Conservation (phyloP, 2,888 invertebrate species). For the Ornithoptera priamus region DNA sequence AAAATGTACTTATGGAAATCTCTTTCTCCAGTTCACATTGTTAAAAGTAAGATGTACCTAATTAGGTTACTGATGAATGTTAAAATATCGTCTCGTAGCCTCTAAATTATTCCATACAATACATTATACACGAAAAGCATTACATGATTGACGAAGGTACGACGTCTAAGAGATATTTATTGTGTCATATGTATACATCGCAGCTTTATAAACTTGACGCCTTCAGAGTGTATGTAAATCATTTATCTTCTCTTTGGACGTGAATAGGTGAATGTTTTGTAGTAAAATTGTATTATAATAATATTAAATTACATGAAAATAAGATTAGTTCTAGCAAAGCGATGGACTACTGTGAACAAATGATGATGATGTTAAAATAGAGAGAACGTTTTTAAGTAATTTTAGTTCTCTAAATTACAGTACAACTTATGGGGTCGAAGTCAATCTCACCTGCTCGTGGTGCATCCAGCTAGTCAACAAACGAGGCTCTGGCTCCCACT, state of each 20-base stretch:
- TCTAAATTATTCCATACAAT: constrained; percentile 7
- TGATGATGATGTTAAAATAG: too few relatives aligned
- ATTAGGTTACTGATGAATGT: not conserved
- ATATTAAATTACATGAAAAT: not conserved
- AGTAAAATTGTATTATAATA: not conserved
- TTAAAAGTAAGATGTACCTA: not conserved
- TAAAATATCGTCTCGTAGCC: constrained; percentile 2
- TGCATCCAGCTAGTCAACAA: too few relatives aligned
- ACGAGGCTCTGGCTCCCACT: too few relatives aligned
- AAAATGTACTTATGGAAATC: not conserved
- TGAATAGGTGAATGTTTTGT: constrained; percentile 1
- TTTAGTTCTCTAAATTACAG: too few relatives aligned
- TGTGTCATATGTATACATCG: constrained; percentile 14
- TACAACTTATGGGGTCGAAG: too few relatives aligned
- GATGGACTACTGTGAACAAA: not conserved
- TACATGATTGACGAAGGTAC: constrained; percentile 24
- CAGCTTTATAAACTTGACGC: constrained; percentile 17
- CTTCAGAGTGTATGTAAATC: constrained; percentile 1
- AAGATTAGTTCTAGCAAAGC: not conserved
- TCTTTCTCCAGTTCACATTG: not conserved
- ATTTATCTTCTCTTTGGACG: not conserved
- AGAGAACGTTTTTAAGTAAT: too few relatives aligned
- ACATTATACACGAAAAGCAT: constrained; percentile 4
- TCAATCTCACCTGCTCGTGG: too few relatives aligned
- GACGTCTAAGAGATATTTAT: constrained; percentile 21